Evolutionary conservation across 2,113 vertebrate species (phyloP).

Genomic region (Kryptolebias marmoratus): DNA sequence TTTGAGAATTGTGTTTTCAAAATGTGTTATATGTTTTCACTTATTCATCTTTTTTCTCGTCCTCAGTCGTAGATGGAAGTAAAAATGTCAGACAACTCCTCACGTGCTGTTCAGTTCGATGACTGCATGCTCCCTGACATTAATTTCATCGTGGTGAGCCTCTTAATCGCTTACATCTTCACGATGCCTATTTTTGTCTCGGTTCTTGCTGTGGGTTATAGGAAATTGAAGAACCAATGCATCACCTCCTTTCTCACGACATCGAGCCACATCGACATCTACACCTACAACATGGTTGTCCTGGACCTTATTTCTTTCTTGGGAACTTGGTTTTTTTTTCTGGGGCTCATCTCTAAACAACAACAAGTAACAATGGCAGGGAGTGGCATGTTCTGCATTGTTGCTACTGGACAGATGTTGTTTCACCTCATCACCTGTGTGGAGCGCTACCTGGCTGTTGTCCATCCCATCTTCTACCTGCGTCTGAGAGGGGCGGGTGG

Average conservation of each 20-base stretch:
- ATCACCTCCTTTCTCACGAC: background rate
- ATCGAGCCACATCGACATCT: slow-evolving; percentile 1
- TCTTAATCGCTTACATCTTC: background rate
- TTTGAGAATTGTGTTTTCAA: too few relatives aligned
- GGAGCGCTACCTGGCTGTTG: slow-evolving; percentile 36
- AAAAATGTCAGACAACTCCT: background rate
- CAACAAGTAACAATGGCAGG: background rate
- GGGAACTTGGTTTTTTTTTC: background rate
- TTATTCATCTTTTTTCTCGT: too few relatives aligned
- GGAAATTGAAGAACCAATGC: background rate
- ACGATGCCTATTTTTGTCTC: background rate
- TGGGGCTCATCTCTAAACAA: background rate
- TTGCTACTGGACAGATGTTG: background rate
- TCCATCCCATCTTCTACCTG: slow-evolving; percentile 33
- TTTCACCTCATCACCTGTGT: slow-evolving; percentile 31
- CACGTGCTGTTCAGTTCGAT: background rate
- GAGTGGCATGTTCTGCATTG: background rate
- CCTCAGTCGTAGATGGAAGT: too few relatives aligned
- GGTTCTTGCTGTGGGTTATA: slow-evolving; percentile 5
- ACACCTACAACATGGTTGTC: slow-evolving; percentile 12
- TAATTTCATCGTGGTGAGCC: background rate
- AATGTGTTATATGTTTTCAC: too few relatives aligned
- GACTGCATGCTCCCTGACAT: background rate
- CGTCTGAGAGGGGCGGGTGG: background rate
- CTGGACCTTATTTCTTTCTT: background rate